These are phyloP conservation scores for Bimastos eiseni DNA, from an alignment of 2,888 invertebrate species.

Conservation along the genomic window DNA sequence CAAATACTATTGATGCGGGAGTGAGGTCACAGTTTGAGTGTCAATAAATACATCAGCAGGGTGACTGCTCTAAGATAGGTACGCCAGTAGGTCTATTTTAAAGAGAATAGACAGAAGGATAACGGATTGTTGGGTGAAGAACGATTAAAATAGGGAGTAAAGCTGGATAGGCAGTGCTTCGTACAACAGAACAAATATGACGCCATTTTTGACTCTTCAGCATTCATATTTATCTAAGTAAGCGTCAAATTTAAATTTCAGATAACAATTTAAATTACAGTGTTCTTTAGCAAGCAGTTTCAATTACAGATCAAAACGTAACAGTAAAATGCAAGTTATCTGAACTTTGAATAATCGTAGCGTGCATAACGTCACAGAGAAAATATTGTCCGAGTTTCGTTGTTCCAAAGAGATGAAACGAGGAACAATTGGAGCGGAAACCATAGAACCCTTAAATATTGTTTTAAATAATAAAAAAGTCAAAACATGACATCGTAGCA, in stretches of 20 bases:
- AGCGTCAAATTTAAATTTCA: neutral
- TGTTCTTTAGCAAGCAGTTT: neutral
- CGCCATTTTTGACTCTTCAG: neutral
- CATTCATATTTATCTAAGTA: neutral
- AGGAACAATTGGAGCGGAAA: neutral
- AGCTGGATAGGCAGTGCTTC: neutral
- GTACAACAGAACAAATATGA: neutral
- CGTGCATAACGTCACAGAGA: neutral
- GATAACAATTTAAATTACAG: neutral
- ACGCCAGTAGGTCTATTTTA: neutral
- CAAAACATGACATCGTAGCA: neutral
- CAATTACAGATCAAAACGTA: neutral
- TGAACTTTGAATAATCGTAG: neutral
- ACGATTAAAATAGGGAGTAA: too few relatives aligned
- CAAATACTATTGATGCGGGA: neutral
- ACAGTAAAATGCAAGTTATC: neutral
- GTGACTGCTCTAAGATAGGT: neutral
- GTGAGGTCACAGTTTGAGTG: conserved; percentile 3
- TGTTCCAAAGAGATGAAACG: neutral
- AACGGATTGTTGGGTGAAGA: neutral
- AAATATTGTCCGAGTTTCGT: neutral
- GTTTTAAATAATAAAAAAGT: conserved; percentile 8
- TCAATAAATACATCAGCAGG: too few relatives aligned
- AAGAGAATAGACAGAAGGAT: neutral
- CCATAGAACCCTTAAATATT: conserved; percentile 4